These are phyloP conservation scores for Agriopis leucophaearia DNA, from an alignment of 2,888 invertebrate genomes.

Conservation along the genomic window DNA sequence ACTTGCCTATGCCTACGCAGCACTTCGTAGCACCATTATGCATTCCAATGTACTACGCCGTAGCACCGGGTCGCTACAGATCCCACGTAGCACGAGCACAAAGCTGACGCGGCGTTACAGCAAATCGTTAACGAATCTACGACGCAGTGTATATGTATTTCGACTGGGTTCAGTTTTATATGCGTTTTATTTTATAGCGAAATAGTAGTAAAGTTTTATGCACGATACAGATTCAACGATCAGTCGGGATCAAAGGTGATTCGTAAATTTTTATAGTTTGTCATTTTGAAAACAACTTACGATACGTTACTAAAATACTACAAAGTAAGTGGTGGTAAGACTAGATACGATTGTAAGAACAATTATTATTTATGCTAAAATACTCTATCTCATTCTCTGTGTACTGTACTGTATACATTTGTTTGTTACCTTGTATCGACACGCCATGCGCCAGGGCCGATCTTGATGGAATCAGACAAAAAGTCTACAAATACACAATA, in stretches of 20 bases:
- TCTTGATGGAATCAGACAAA: too few species aligned
- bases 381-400: too few species aligned
- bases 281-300: not conserved
- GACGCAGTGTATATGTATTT: not conserved
- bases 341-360: too few species aligned
- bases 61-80: not conserved
- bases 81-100: not conserved
- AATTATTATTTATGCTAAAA: too few species aligned
- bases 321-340: too few species aligned
- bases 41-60: not conserved
- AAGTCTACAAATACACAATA: too few species aligned
- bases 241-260: not conserved
- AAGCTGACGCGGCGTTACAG: too few species aligned
- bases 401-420: too few species aligned
- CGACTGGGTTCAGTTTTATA: not conserved
- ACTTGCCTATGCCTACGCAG: not conserved
- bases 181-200: not conserved
- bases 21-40: not conserved
- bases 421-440: too few species aligned
- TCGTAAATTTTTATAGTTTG: not conserved
- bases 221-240: not conserved
- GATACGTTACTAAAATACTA: too few species aligned
- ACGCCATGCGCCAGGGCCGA: too few species aligned
- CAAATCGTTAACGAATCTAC: conserved; percentile 1
- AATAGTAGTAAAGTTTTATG: conserved; percentile 5